These are phyloP conservation scores for Epizoanthus fatuus DNA, from an alignment of 92 coral and sea anemone genomes.

Conservation along the genomic window DNA sequence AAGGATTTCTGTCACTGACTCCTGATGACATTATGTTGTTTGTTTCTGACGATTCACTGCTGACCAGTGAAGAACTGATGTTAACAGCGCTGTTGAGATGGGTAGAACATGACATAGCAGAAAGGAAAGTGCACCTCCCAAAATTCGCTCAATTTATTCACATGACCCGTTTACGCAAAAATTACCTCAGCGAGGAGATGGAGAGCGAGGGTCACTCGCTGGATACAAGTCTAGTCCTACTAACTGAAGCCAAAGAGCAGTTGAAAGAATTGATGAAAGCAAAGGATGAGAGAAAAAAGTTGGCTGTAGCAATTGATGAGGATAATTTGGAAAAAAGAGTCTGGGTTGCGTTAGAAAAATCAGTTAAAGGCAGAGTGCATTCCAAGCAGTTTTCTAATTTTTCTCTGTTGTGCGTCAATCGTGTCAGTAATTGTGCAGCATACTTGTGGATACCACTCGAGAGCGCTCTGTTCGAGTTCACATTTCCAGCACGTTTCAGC, in stretches of 20 bases:
- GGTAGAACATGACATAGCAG: conserved; percentile 3
- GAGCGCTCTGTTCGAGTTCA: conserved; percentile 5
- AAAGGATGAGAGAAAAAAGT: not conserved
- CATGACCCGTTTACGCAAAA: not conserved
- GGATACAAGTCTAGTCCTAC: not conserved
- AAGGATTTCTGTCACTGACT: conserved; percentile 22
- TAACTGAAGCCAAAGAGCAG: conserved; percentile 3
- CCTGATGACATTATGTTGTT: not conserved
- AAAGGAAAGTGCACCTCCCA: not conserved
- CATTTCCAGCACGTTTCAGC: not conserved
- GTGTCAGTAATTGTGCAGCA: conserved; percentile 7
- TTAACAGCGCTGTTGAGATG: conserved; percentile 8
- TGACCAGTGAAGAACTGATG: not conserved
- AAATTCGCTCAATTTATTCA: not conserved
- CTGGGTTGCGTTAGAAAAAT: conserved; percentile 7
- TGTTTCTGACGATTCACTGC: not conserved
- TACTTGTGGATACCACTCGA: conserved; percentile 15
- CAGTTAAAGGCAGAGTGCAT: not conserved
- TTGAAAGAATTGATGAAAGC: not conserved
- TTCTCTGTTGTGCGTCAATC: conserved; percentile 9
- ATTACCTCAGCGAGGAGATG: not conserved
- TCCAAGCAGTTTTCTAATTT: conserved; percentile 1
- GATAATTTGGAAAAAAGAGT: not conserved
- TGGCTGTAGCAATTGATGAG: not conserved
- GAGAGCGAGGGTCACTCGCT: not conserved